phyloP scores from a whole-genome alignment of 2,113 vertebrate species.

The Connochaetes taurinus region DNA sequence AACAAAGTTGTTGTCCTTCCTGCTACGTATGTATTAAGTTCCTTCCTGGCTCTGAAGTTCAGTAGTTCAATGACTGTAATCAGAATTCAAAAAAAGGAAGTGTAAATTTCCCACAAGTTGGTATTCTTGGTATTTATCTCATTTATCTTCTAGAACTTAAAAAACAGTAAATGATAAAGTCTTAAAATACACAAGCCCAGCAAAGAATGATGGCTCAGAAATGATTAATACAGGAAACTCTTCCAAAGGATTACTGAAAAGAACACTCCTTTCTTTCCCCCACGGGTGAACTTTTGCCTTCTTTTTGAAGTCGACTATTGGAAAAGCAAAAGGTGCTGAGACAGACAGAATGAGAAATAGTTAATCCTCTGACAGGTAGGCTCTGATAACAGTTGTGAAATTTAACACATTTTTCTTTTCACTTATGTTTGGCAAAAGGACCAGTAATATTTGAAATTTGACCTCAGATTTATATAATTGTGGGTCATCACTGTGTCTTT shows the following conservation, averaged over 20 bases:
- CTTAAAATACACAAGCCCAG: constrained; percentile 60
- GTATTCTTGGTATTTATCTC: constrained; percentile 64
- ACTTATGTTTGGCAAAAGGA: constrained; percentile 34
- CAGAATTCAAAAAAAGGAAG: background rate
- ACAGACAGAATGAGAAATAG: constrained; percentile 27
- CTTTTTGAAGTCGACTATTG: constrained; percentile 46
- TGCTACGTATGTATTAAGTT: background rate
- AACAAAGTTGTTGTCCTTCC: background rate
- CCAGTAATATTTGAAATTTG: constrained; percentile 43
- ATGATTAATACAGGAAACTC: constrained; percentile 54
- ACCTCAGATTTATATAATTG: constrained; percentile 41
- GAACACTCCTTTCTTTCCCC: constrained; percentile 33
- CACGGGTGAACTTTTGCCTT: constrained; percentile 32
- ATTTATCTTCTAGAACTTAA: constrained; percentile 59
- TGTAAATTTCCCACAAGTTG: constrained; percentile 51
- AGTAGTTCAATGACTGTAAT: constrained; percentile 5
- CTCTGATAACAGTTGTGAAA: constrained; percentile 59
- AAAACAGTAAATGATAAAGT: constrained; percentile 65
- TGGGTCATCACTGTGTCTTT: constrained; percentile 37
- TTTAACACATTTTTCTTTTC: constrained; percentile 60
- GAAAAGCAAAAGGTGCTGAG: constrained; percentile 11
- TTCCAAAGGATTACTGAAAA: constrained; percentile 45
- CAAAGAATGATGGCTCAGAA: constrained; percentile 55
- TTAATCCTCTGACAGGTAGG: background rate
- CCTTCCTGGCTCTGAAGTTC: background rate